Conservation (phyloP, 23 tunicate species). For the Ascidia mentula region DNA sequence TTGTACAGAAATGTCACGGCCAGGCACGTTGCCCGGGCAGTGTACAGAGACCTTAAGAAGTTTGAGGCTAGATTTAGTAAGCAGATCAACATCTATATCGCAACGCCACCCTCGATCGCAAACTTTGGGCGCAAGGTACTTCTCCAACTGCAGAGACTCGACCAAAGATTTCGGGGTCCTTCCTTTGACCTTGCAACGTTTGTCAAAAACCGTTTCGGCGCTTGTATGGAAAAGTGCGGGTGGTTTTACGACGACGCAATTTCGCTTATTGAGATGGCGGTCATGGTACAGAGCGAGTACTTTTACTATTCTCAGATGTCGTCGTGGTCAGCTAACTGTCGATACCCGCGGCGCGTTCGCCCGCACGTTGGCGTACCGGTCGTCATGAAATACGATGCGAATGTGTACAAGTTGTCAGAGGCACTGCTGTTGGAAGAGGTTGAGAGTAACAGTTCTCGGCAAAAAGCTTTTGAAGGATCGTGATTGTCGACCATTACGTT, state of each 20-base stretch:
- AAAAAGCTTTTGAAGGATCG: too few relatives aligned
- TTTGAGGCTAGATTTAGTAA: not conserved
- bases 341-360: not conserved
- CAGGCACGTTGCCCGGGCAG: not conserved
- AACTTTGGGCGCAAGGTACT: not conserved
- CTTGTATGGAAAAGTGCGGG: not conserved
- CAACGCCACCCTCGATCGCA: not conserved
- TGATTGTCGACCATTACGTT: too few relatives aligned
- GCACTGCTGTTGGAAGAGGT: too few relatives aligned
- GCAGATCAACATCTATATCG: not conserved
- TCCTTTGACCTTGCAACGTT: not conserved
- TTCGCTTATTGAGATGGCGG: not conserved
- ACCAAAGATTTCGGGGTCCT: not conserved
- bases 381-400: not conserved
- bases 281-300: not conserved
- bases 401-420: not conserved
- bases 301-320: not conserved
- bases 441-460: too few relatives aligned
- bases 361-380: not conserved
- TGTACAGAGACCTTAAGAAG: not conserved
- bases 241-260: not conserved
- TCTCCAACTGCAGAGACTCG: not conserved
- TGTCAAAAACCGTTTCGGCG: not conserved
- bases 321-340: not conserved
- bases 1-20: not conserved